Conservation (phyloP, 1,140 invertebrate genomes). For the Cotesia glomerata region DNA sequence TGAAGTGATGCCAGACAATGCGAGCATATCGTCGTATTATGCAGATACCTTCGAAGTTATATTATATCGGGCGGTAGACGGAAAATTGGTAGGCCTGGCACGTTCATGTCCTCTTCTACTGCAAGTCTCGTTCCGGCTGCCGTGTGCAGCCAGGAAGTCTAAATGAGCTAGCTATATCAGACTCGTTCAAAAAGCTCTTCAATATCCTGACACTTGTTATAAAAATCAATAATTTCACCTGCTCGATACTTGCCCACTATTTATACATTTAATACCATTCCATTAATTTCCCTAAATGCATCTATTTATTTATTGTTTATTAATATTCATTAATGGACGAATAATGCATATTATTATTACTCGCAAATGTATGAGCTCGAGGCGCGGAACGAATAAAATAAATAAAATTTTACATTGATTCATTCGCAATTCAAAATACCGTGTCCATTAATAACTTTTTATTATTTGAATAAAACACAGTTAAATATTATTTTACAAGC, state of each 20-base stretch:
- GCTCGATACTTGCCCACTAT: not conserved
- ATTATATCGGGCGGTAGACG: slow-evolving; percentile 28
- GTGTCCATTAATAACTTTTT: too few species aligned
- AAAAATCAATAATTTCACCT: slow-evolving; percentile 9
- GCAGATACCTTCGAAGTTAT: slow-evolving; percentile 33
- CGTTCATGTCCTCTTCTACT: slow-evolving; percentile 28
- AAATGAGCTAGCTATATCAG: not conserved
- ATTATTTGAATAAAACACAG: too few species aligned
- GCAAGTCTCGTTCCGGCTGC: slow-evolving; percentile 19
- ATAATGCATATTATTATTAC: too few species aligned
- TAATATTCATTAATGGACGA: too few species aligned
- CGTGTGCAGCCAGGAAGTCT: not conserved
- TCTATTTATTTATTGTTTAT: too few species aligned
- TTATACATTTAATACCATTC: too few species aligned
- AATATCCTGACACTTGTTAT: not conserved
- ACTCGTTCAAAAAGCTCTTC: not conserved
- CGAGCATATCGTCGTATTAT: slow-evolving; percentile 34
- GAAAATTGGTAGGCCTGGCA: slow-evolving; percentile 35
- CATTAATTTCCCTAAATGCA: too few species aligned
- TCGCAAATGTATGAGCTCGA: too few species aligned
- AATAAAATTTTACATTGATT: too few species aligned
- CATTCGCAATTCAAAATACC: too few species aligned
- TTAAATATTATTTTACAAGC: too few species aligned
- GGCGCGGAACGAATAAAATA: too few species aligned
- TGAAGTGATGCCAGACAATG: slow-evolving; percentile 27